Evolutionary conservation across 2,113 vertebrate genomes (phyloP).

Genomic region (Spheniscus mendiculus): DNA sequence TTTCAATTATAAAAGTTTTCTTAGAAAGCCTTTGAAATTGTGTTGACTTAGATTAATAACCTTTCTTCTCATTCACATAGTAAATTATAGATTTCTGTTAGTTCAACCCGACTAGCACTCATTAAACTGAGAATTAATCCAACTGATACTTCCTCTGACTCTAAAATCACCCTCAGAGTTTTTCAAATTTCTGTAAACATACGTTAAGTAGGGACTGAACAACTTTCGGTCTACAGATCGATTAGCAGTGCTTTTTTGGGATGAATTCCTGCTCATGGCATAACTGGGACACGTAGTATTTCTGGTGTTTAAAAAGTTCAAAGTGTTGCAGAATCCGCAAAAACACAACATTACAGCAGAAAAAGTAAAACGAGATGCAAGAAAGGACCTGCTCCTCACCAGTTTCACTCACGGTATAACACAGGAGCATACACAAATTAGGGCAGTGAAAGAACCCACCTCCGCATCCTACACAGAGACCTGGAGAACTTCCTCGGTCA

Average conservation of each 20-base stretch:
- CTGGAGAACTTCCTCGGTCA: not conserved
- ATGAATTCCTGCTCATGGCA: not conserved
- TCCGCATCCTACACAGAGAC: accelerated
- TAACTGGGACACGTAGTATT: not conserved
- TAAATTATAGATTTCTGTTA: not conserved
- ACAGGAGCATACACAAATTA: not conserved
- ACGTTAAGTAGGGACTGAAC: not conserved
- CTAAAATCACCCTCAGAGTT: not conserved
- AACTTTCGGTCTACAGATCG: not conserved
- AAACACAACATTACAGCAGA: not conserved
- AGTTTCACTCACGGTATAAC: not conserved
- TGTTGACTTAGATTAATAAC: not conserved
- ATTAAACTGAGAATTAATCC: not conserved
- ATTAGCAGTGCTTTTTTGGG: not conserved
- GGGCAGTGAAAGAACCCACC: not conserved
- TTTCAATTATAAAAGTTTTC: not conserved
- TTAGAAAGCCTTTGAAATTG: not conserved
- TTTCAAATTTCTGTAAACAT: not conserved
- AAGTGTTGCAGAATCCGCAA: not conserved
- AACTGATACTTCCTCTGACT: not conserved
- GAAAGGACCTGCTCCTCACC: not conserved
- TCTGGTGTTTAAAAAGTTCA: not conserved
- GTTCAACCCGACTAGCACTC: not conserved
- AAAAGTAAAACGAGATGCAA: not conserved
- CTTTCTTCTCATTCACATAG: not conserved